A percentile compares a stretch with the other conserved stretches of the same genome.
Conservation (phyloP, 2,797 vertebrate species). For the Fistularia commersonii region DNA sequence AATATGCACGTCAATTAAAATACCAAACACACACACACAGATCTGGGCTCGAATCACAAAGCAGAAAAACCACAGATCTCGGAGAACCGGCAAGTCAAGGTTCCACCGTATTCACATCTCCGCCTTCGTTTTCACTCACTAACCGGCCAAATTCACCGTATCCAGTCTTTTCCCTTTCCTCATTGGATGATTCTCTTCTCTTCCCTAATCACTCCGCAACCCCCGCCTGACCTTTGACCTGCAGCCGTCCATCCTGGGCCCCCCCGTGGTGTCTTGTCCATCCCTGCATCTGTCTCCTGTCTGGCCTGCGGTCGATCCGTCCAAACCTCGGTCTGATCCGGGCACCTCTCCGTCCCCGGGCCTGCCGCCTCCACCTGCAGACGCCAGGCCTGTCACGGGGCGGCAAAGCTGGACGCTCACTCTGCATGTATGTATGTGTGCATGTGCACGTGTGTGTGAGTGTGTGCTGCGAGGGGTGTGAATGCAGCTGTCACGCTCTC, state of each 20-base stretch:
- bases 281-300: slow-evolving; percentile 50
- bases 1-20: too few species aligned
- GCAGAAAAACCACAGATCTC: too few species aligned
- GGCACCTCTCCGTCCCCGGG: slow-evolving; percentile 45
- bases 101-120: too few species aligned
- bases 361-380: slow-evolving; percentile 47
- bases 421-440: slow-evolving; percentile 15
- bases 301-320: slow-evolving; percentile 33
- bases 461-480: slow-evolving; percentile 37
- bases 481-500: slow-evolving; percentile 69
- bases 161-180: neutral
- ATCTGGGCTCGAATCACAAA: too few species aligned
- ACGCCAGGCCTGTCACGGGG: slow-evolving; percentile 39
- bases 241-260: slow-evolving; percentile 18
- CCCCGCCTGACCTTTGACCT: slow-evolving; percentile 29
- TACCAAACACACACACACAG: too few species aligned
- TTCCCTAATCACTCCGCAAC: slow-evolving; percentile 15
- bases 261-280: slow-evolving; percentile 44
- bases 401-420: slow-evolving; percentile 57
- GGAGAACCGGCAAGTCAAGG: too few species aligned
- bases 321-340: slow-evolving; percentile 33
- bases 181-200: neutral
- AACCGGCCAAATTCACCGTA: neutral
- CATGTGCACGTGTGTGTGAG: slow-evolving; percentile 12
- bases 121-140: too few species aligned